Conservation (phyloP, 2,797 vertebrate species). For the Poecilia wingei region DNA sequence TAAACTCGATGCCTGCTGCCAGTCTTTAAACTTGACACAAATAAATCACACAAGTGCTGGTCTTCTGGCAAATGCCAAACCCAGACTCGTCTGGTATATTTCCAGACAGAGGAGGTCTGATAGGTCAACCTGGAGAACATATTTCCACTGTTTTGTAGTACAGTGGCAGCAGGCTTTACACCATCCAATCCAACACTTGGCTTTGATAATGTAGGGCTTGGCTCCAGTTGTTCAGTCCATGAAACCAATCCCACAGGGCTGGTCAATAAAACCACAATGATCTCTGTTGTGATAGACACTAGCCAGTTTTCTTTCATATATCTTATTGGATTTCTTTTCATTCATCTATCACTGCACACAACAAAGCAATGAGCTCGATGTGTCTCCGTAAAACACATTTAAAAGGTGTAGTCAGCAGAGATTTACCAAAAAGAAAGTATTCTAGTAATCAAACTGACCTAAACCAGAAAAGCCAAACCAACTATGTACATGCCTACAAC, state of each 20-base stretch:
- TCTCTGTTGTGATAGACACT: too few species aligned
- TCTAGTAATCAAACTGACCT: background rate
- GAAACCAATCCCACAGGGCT: too few species aligned
- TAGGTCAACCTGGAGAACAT: background rate
- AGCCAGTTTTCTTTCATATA: background rate
- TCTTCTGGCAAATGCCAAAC: background rate
- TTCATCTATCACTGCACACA: background rate
- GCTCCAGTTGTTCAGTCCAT: background rate
- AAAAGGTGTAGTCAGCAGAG: background rate
- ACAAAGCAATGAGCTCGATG: background rate
- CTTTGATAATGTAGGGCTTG: background rate
- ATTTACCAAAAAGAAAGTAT: background rate
- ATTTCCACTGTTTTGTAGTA: background rate
- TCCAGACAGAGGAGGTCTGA: background rate
- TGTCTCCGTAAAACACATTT: background rate
- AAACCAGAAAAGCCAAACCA: background rate
- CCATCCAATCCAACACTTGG: background rate
- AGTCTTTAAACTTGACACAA: background rate
- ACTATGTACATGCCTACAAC: background rate
- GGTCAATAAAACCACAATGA: too few species aligned
- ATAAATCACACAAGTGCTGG: background rate
- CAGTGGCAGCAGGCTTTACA: background rate
- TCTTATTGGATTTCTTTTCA: background rate
- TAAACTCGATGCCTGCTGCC: background rate
- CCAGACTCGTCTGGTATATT: background rate